These are phyloP conservation scores for Leucopsar rothschildi DNA, from an alignment of 2,113 vertebrate species.

Conservation along the genomic window DNA sequence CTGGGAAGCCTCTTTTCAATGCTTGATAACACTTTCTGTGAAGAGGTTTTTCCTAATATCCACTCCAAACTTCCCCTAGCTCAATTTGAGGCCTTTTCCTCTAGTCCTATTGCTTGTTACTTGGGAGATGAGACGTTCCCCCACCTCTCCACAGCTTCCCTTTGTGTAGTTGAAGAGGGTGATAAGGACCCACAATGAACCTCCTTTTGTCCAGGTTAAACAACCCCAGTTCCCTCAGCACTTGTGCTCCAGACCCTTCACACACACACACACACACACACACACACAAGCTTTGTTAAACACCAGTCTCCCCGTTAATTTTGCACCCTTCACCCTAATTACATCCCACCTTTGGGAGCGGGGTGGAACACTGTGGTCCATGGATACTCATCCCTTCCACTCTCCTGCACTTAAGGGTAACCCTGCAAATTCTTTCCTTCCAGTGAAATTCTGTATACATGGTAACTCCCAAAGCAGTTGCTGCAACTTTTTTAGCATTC, in stretches of 20 bases:
- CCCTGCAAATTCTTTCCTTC: background rate
- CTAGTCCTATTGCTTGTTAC: background rate
- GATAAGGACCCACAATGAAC: accelerated
- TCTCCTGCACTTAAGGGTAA: background rate
- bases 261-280: background rate
- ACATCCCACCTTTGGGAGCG: accelerated
- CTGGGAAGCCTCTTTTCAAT: background rate
- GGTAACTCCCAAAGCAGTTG: background rate
- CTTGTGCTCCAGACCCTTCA: background rate
- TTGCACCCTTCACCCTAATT: background rate
- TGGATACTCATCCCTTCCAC: background rate
- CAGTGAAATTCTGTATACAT: background rate
- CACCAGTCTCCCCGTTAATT: accelerated
- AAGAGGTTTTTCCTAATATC: background rate
- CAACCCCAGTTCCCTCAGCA: background rate
- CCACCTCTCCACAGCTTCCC: background rate
- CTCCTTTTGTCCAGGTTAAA: background rate
- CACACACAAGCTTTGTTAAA: background rate
- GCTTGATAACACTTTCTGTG: background rate
- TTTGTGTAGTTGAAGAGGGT: background rate
- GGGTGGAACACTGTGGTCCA: background rate
- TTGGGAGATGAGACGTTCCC: background rate
- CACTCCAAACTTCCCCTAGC: background rate
- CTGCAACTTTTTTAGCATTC: background rate
- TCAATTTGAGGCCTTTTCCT: background rate